A percentile compares a stretch with the other conserved stretches of the same genome.
Conservation (phyloP, 2,888 invertebrate species). For the Mellilla xanthometata region DNA sequence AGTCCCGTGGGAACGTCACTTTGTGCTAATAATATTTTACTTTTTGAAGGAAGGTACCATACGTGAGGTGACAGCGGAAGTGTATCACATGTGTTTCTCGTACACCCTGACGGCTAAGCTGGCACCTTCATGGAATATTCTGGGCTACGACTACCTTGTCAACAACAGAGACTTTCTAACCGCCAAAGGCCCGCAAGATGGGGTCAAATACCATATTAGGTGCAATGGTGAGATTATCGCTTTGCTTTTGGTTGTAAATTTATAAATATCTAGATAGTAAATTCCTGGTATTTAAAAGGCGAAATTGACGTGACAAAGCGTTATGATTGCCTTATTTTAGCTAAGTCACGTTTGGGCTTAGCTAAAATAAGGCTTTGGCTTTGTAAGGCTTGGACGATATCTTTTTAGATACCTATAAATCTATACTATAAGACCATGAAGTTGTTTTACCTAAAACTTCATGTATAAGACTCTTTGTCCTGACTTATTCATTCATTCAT, state of each 20-base stretch:
- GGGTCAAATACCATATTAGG: constrained; percentile 48
- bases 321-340: no score
- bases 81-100: constrained; percentile 61
- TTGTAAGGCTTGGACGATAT: no score
- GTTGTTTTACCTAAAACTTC: no score
- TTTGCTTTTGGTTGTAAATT: constrained; percentile 1
- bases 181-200: constrained; percentile 54
- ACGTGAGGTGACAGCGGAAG: constrained; percentile 46
- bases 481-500: no score
- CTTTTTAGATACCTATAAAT: no score
- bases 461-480: no score
- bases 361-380: no score
- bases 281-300: no score
- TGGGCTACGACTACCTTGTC: constrained; percentile 59
- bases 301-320: no score
- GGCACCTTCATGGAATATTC: constrained; percentile 65
- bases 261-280: no score
- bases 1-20: not conserved
- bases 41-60: constrained; percentile 57
- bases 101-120: constrained; percentile 70
- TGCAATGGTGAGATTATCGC: constrained; percentile 44
- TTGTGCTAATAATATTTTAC: not conserved
- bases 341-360: no score
- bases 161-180: constrained; percentile 69
- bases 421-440: no score